Base-by-base conservation (phyloP, 2,113 vertebrate species). In the Pyxicephalus adspersus region DNA sequence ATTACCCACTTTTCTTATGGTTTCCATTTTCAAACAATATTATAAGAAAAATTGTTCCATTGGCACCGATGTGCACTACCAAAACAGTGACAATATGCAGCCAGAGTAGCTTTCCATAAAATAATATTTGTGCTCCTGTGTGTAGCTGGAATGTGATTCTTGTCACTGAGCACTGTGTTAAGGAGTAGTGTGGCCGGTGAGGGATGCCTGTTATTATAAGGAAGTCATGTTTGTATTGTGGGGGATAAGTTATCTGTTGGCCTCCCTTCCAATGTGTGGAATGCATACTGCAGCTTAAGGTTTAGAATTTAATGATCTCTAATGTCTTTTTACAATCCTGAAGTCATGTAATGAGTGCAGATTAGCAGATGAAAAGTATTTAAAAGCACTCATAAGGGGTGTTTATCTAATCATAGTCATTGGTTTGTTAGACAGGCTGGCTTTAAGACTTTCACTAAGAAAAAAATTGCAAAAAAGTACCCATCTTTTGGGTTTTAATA, bases 251-350 rank as follows among this genome's bases (percentile, higher is more conserved):
- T 66, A 66, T 58, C 80, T 66, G 28, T 57, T 29, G 29, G 16
- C 70, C 70, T 58, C 61, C 63, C 51, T 65, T 60, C 57, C 65
- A 75, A 22, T 45, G 18, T 15, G 70, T 28, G 22, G 61, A 75
- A 82, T 75, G 61, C 63, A n/a, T 65, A 52, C 66, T 74, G 61
- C 71, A 65, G 66, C 80, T 75, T 82, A 82, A 66, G 51, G 38
- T 82, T 73, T 34, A 64, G 70, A 71, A 57, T 75, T 82, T 82
- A 82, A 82, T 82, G 80, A 82, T 74, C 71, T 55, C 80, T 75
- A 82, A 82, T 82, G 80, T 75, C 61, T 75, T 75, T 75, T 82
- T 67, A 82, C 79, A 81, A 58, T 73, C 66, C 79, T 58, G 55
- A 38, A 74, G 70, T 81, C 79, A 68, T 45, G 51, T 81, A 81